Evolutionary conservation across 2,113 vertebrate species (phyloP), one percentile per base, ranked within the genome.

Genomic region (Ondatra zibethicus): DNA sequence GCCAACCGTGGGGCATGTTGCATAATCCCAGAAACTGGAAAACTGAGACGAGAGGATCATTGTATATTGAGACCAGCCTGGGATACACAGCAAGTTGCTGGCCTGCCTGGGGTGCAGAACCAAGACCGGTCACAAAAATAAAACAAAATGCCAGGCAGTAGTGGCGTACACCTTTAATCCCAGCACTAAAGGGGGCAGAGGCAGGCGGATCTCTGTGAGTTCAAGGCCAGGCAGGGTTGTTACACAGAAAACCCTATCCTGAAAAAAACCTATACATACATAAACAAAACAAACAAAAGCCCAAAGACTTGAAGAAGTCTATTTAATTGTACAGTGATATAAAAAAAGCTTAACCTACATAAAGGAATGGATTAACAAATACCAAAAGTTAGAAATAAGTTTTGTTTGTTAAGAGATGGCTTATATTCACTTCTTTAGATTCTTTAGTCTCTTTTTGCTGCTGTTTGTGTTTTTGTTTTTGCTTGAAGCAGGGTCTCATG

Each of bases 291-390:
- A 80, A 82, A 36, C 52, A 58, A 82, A 82, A 39, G 1, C 3
- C 58, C 27, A 66, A 47, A 93, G 47, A 88, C 10, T 7, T 68
- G 8, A 94, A 92, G 17, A 47, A 92, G 23, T 86, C 52, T 91
- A 47, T 58, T 96, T 95, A 89, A 96, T 87, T 92, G 86, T 63
- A 95, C 2, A 72, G 66, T 27, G 12, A 88, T 14, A 23, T 61
- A 85, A 14, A 88, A 72, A 96, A 72, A 96, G 87, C 92, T 93
- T 93, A 94, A 93, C 42, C 85, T 55, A 78, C 61, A 16, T 94
- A 7, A 96, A 36, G 66, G 31, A 87, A 88, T 52, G 1, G 10
- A 63, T 61, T 80, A 92, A 82, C 27, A 92, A 63, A 65, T 55
- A 47, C 12, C 81, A 11, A 95, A 87, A 92, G 85, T n/a, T 68